Evolutionary conservation across 2,888 invertebrate genomes (phyloP).

Genomic region (Caenorhabditis afra): DNA sequence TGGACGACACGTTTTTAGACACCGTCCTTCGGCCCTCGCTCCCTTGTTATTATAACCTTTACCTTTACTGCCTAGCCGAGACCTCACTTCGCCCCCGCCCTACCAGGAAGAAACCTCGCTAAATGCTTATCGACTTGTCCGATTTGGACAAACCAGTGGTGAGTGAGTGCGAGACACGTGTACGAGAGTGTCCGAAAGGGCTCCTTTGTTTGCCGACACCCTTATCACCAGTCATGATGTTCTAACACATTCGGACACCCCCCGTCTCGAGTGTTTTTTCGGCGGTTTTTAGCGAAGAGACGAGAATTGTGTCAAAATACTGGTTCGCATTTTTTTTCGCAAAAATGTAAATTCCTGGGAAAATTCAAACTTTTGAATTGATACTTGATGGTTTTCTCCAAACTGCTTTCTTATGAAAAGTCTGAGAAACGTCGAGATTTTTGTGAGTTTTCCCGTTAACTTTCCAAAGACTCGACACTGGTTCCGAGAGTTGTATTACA

Average conservation of each 20-base stretch:
- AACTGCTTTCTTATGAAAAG: slow-evolving; percentile 20
- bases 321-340: too few relatives aligned
- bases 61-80: slow-evolving; percentile 36
- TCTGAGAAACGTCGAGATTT: slow-evolving; percentile 11
- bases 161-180: slow-evolving; percentile 12
- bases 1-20: slow-evolving; percentile 53
- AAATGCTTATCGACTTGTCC: slow-evolving; percentile 52
- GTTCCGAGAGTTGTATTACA: too few relatives aligned
- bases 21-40: slow-evolving; percentile 8
- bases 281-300: neutral
- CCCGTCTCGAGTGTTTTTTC: slow-evolving; percentile 30
- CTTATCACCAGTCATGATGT: slow-evolving; percentile 55
- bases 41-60: slow-evolving; percentile 54
- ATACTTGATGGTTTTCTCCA: neutral
- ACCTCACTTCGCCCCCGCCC: neutral
- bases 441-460: slow-evolving; percentile 15
- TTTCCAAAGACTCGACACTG: neutral
- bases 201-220: slow-evolving; percentile 36
- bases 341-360: slow-evolving; percentile 27
- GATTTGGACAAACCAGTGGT: slow-evolving; percentile 58
- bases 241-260: slow-evolving; percentile 45
- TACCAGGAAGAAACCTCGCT: too few relatives aligned
- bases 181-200: neutral
- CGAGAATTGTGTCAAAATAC: slow-evolving; percentile 24
- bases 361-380: too few relatives aligned